A percentile compares a stretch with the other conserved stretches of the same genome.
Conservation (phyloP, 2,797 vertebrate genomes). For the Pseudotriccus pelzelni region DNA sequence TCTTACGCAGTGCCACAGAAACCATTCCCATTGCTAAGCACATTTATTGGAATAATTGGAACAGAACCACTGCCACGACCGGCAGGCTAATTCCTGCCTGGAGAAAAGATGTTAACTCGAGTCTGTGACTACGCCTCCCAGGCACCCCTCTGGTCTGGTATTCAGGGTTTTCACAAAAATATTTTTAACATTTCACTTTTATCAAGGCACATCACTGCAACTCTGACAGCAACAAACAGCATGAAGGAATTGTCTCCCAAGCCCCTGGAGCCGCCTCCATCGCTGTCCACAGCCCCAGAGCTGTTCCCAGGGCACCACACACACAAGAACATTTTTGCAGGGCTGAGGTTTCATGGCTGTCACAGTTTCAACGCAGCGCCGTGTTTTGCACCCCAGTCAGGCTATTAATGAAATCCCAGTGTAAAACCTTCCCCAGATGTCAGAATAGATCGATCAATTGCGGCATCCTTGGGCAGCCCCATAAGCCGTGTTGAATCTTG, state of each 20-base stretch:
- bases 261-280: not conserved
- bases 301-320: not conserved
- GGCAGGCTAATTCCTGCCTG: slow-evolving; percentile 43
- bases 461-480: not conserved
- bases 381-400: not conserved
- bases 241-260: not conserved
- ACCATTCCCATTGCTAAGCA: slow-evolving; percentile 29
- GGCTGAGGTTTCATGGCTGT: not conserved
- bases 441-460: no score
- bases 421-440: not conserved
- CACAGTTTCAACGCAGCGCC: not conserved
- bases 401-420: not conserved
- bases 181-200: not conserved
- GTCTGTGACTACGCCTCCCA: not conserved
- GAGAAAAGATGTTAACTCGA: slow-evolving; percentile 8
- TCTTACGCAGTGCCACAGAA: slow-evolving; percentile 42
- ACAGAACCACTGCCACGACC: slow-evolving; percentile 21
- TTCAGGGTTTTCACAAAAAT: not conserved
- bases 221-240: not conserved
- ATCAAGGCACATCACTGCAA: not conserved
- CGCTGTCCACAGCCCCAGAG: not conserved
- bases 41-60: slow-evolving; percentile 33
- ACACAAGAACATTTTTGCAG: not conserved
- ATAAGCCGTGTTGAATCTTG: not conserved
- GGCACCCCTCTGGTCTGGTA: not conserved